phyloP scores from a whole-genome alignment of 2,113 vertebrate species.

The Malurus melanocephalus region DNA sequence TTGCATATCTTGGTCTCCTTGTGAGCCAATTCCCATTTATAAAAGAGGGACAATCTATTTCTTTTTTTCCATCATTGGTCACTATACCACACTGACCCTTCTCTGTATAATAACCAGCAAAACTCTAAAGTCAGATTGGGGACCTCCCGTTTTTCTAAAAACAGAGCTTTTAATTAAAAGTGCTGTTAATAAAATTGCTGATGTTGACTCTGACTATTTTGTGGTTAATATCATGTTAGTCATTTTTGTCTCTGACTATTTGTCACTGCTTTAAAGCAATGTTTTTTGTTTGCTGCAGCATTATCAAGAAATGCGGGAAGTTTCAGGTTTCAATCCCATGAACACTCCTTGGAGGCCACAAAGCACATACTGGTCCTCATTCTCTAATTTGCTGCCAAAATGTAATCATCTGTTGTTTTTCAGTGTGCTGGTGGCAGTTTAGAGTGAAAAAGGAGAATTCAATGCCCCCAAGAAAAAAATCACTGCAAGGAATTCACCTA shows the following conservation, averaged over 20 bases:
- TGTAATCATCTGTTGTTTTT: not conserved
- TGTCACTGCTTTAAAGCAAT: not conserved
- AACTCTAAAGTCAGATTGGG: not conserved
- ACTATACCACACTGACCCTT: not conserved
- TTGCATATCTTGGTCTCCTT: not conserved
- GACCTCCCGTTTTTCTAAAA: not conserved
- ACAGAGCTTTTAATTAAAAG: not conserved
- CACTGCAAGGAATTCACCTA: not conserved
- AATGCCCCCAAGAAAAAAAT: not conserved
- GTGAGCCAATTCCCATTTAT: not conserved
- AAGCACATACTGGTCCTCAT: not conserved
- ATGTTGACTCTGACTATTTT: not conserved
- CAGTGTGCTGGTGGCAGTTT: not conserved
- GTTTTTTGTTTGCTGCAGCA: not conserved
- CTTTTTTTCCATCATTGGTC: not conserved
- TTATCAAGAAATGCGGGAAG: not conserved
- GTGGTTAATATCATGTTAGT: not conserved
- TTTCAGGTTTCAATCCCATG: slow-evolving; percentile 22
- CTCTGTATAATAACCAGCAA: not conserved
- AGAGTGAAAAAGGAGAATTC: not conserved
- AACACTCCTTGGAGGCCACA: not conserved
- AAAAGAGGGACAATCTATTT: not conserved
- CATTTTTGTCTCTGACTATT: not conserved
- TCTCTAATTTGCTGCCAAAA: slow-evolving; percentile 14
- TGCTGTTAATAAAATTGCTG: not conserved